Base-by-base conservation (phyloP, 2,113 vertebrate species). In the Chaetodon auriga region DNA sequence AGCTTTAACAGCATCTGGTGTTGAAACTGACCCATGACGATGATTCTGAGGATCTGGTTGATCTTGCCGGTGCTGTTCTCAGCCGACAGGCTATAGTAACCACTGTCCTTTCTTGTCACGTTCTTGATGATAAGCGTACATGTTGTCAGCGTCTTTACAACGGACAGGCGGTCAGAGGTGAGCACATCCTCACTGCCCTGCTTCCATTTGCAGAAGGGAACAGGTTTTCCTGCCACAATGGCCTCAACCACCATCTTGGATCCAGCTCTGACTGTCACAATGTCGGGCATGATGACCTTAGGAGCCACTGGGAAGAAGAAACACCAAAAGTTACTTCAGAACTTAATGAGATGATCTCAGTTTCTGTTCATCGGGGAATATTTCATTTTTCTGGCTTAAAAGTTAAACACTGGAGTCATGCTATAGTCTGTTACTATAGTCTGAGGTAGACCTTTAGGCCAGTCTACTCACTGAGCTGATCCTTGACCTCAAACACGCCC, bases 401-500 rank as follows among this genome's bases (percentile, higher is more conserved):
- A 72, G 19, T 45, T n/a, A 21, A 30, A 49, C 53, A 62, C 41
- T 21, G 14, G 46, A 36, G 15, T 64, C 4, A 23, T 1, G 6
- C 5, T 30, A 30, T 6, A 58, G 21, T 46, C 16, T 9, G 19
- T 70, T 7, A 43, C 21, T 9, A 18, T 30, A 12, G 1, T 23
- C 25, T 81, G 21, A 41, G 7, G 3, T n/a, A 15, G 18, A 62
- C 13, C 23, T 64, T 46, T 7, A 21, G 5, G 11, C 10, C 1
- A 36, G 46, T 86, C 23, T 75, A 95, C 98, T 96, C 95, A 99
- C 98, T 95, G n/a, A 99, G 96, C 84, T 99, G 97, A 83, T 99
- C 98, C 89, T 99, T 99, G 89, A 99, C 95, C 93, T 99, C 98
- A 91, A 97, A 99, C 69, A 98, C 85, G 80, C 98, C 98, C 81